Evolutionary conservation across 2,888 invertebrate species (phyloP), one percentile per base, ranked within the genome.

Genomic region (Melitaea athalia): DNA sequence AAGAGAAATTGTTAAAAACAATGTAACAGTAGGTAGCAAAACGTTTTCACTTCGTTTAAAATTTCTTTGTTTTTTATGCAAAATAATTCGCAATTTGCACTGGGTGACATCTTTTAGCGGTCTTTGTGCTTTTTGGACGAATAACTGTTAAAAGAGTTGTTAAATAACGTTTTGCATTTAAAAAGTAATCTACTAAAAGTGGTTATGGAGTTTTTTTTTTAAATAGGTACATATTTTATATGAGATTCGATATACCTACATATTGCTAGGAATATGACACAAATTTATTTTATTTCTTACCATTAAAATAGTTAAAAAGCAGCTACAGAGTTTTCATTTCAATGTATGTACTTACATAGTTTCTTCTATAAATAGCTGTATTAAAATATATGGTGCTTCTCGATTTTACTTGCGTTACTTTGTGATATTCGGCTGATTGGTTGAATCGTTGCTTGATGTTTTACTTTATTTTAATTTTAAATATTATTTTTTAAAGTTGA

Each of bases 51-150:
- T 57, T 53, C 38, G n/a, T 38, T 57, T 15, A 17, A 38, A 38
- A 15, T 57, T 15, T 42, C 42, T 57, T 57, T 42, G 38, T 38
- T 57, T 57, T n/a, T 8, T 57, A 42, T 57, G 42, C 42, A 57
- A 57, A 55, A 57, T 42, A 42, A 57, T 57, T 57, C 57, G 38
- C 57, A 42, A 38, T 57, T n/a, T 57, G n/a, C 42, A 14, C 57
- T 42, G 15, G 15, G 42, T 57, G 57, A 57, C 57, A 42, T 42
- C 15, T 57, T 57, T 42, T 57, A 42, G 38, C 42, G 42, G 38
- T 31, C 38, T 24, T 24, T 57, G 57, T 57, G 42, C 10, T 57
- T 42, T 42, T 57, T 42, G 3, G 2, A 4, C 3, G 47, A 49
- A 14, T 49, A 14, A 15, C n/a, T n/a, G 10, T 57, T n/a, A 5